These are phyloP conservation scores for Lates calcarifer DNA, from an alignment of 2,113 vertebrate genomes.

Conservation along the genomic window DNA sequence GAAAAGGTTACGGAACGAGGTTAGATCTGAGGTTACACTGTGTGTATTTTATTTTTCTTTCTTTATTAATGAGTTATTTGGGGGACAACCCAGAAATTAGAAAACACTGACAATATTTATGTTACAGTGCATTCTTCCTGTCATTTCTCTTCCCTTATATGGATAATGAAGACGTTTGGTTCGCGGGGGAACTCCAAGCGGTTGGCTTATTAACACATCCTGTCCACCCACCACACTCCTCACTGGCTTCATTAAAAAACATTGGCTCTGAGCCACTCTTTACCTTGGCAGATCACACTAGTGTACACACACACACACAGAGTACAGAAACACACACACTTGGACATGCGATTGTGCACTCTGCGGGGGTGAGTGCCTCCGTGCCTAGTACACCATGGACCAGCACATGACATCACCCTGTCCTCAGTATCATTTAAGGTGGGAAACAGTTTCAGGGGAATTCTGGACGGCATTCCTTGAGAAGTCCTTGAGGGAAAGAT, in stretches of 20 bases:
- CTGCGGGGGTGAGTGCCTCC: conserved; percentile 68
- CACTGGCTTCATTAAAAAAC: conserved; percentile 76
- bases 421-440: conserved; percentile 76
- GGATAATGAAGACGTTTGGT: conserved; percentile 57
- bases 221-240: conserved; percentile 72
- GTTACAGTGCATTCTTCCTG: conserved; percentile 12
- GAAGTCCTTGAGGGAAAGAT: conserved; percentile 75
- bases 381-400: conserved; percentile 83
- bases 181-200: conserved; percentile 63
- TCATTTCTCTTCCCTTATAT: conserved; percentile 34
- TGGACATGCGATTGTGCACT: conserved; percentile 60
- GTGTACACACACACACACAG: conserved; percentile 35
- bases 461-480: conserved; percentile 79
- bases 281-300: conserved; percentile 68
- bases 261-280: conserved; percentile 68
- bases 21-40: neutral
- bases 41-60: neutral
- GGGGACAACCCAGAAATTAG: neutral
- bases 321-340: conserved; percentile 49
- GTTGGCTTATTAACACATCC: conserved; percentile 72
- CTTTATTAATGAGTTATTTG: conserved; percentile 3
- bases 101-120: conserved; percentile 28
- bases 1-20: neutral
- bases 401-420: conserved; percentile 79
- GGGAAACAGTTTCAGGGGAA: conserved; percentile 71